Evolutionary conservation across 2,797 vertebrate species (phyloP).

Genomic region (Nyctalus aviator): DNA sequence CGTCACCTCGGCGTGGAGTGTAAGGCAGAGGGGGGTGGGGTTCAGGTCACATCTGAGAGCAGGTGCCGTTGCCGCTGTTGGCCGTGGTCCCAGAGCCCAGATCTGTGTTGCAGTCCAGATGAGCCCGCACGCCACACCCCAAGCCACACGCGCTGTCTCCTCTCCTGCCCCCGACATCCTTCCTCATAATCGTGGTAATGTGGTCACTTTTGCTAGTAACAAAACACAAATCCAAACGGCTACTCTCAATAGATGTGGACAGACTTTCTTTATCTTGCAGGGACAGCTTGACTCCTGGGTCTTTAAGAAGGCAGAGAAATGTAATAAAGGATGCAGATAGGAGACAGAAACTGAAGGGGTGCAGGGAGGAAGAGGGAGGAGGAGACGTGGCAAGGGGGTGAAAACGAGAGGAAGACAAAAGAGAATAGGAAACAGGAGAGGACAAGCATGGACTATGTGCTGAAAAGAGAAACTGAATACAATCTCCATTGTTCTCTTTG

Average conservation of each 20-base stretch:
- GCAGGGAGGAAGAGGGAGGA: no score
- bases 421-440: neutral
- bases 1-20: neutral
- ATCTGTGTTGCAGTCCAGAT: neutral
- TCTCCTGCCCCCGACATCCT: neutral
- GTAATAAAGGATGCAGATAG: neutral
- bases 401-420: neutral
- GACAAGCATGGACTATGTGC: neutral
- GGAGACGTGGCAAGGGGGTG: neutral
- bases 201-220: neutral
- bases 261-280: neutral
- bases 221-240: neutral
- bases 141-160: neutral
- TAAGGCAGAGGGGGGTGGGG: neutral
- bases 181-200: neutral
- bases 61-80: neutral
- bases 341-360: neutral
- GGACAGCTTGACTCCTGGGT: neutral
- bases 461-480: neutral
- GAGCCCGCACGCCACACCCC: rapidly evolving
- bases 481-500: neutral
- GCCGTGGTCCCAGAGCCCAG: neutral
- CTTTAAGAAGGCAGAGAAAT: neutral
- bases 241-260: neutral
- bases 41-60: neutral